Evolutionary conservation across 2,888 invertebrate genomes (phyloP).

Genomic region (Cataglyphis livida): DNA sequence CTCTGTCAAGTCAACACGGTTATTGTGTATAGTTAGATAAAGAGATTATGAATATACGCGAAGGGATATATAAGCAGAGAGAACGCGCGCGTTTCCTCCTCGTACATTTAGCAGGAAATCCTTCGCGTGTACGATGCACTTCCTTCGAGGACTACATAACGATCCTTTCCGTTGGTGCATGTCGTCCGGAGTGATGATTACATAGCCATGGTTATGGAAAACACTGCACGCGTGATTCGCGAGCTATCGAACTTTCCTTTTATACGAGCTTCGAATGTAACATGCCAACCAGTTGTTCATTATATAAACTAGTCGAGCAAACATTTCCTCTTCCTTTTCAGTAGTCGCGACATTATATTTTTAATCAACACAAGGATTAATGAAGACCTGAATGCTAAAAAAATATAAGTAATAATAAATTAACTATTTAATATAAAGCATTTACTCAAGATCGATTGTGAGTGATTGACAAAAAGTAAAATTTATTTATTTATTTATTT

Average conservation of each 20-base stretch:
- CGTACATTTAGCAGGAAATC: slow-evolving; percentile 38
- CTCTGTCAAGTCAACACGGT: slow-evolving; percentile 26
- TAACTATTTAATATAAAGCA: neutral
- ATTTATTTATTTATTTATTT: neutral
- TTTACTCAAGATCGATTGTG: neutral
- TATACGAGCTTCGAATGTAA: slow-evolving; percentile 6
- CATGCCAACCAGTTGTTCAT: slow-evolving; percentile 15
- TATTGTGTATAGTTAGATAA: slow-evolving; percentile 41
- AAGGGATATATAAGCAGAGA: slow-evolving; percentile 35
- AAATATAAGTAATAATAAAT: neutral
- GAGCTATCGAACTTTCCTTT: slow-evolving; percentile 40
- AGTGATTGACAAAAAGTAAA: neutral
- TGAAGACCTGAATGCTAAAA: neutral
- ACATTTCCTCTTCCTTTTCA: neutral
- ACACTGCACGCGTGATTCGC: slow-evolving; percentile 20
- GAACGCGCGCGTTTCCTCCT: slow-evolving; percentile 1
- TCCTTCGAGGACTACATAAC: slow-evolving; percentile 50
- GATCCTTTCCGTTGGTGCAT: slow-evolving; percentile 24
- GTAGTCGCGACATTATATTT: neutral
- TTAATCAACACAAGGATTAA: neutral
- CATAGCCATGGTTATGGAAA: slow-evolving; percentile 12
- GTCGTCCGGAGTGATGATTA: slow-evolving; percentile 28
- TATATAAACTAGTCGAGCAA: slow-evolving; percentile 17
- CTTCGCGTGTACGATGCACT: slow-evolving; percentile 42
- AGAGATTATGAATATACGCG: slow-evolving; percentile 38